Evolutionary conservation across 2,888 invertebrate species (phyloP).

Genomic region (Anaspis maculata): DNA sequence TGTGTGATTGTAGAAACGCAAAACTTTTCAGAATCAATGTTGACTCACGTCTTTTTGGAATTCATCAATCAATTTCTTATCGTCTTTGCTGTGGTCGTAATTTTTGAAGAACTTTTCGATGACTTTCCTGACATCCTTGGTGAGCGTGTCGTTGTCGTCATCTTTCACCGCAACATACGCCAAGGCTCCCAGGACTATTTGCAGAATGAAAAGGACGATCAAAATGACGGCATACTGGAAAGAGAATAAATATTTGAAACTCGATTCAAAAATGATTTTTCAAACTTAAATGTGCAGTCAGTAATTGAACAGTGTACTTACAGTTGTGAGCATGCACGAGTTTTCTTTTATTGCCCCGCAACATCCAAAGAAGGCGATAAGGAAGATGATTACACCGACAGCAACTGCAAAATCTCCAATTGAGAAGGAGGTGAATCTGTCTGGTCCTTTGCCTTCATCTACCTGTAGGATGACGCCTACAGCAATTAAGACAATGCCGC

Average conservation of each 20-base stretch:
- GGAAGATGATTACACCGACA: constrained; percentile 9
- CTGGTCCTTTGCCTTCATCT: constrained; percentile 12
- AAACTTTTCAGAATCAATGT: background rate
- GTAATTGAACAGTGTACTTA: too few relatives aligned
- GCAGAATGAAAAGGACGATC: constrained; percentile 11
- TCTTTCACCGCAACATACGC: constrained; percentile 7
- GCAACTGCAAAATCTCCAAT: constrained; percentile 12
- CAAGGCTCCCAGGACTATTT: constrained; percentile 13
- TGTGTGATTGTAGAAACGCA: too few relatives aligned
- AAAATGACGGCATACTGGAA: constrained; percentile 10
- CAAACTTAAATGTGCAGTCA: too few relatives aligned
- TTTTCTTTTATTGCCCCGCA: constrained; percentile 4
- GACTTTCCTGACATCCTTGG: constrained; percentile 5
- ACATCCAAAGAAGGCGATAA: constrained; percentile 3
- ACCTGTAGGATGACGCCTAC: constrained; percentile 12
- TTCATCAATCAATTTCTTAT: constrained; percentile 7
- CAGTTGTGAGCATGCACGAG: constrained; percentile 7
- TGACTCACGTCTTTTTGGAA: constrained; percentile 10
- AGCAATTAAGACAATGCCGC: constrained; percentile 10
- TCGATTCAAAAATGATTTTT: too few relatives aligned
- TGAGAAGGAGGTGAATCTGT: constrained; percentile 9
- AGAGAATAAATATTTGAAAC: constrained; percentile 1
- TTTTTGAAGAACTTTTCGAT: constrained; percentile 8
- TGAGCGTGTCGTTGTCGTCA: constrained; percentile 3
- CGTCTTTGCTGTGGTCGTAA: constrained; percentile 6